These are phyloP conservation scores for Chionomys nivalis DNA, from an alignment of 2,113 vertebrate genomes.

Conservation along the genomic window DNA sequence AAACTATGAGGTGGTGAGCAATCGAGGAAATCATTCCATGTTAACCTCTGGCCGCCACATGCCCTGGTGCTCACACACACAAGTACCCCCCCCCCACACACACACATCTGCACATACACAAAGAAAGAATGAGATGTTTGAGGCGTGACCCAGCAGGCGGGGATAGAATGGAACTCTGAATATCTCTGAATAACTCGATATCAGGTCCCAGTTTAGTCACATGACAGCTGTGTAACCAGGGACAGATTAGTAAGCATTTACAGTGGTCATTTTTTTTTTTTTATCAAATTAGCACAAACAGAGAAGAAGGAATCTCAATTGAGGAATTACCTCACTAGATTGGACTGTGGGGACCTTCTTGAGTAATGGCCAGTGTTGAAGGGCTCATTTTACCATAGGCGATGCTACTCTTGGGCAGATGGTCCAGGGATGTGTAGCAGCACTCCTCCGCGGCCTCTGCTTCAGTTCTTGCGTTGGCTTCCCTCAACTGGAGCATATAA, in stretches of 20 bases:
- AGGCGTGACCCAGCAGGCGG: accelerated
- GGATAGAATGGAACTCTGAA: background rate
- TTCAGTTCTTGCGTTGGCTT: background rate
- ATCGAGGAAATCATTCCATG: background rate
- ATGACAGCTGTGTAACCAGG: background rate
- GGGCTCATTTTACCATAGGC: background rate
- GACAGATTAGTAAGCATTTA: background rate
- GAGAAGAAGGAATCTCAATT: too few species aligned
- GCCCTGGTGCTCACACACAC: background rate
- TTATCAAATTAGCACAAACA: background rate
- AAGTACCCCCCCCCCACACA: background rate
- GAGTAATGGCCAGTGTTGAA: background rate
- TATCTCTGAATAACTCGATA: too few species aligned
- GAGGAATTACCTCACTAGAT: too few species aligned
- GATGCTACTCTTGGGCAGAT: background rate
- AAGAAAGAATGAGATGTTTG: background rate
- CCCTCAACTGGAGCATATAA: background rate
- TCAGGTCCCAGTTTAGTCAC: background rate
- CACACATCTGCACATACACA: background rate
- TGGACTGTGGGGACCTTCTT: background rate
- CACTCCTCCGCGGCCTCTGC: background rate
- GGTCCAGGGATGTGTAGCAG: background rate
- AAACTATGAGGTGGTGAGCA: background rate
- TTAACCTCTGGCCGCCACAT: background rate
- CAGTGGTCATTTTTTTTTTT: background rate